Conservation (phyloP, 2,113 vertebrate genomes). For the Stegostoma tigrinum region DNA sequence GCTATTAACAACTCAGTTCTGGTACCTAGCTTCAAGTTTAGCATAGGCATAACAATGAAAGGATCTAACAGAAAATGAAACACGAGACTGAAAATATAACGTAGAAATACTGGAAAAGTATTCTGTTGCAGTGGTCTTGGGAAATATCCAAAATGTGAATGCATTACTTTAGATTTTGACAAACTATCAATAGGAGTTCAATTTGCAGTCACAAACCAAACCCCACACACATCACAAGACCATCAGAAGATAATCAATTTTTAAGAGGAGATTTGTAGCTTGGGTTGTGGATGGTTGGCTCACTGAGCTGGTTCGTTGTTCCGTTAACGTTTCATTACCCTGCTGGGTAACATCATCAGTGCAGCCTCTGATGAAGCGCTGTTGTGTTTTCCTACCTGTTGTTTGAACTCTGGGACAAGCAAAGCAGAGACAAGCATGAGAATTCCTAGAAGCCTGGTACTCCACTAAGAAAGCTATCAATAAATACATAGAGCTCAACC, state of each 20-base stretch:
- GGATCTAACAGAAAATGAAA: background rate
- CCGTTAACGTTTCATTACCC: too few species aligned
- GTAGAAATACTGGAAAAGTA: background rate
- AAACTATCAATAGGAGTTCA: background rate
- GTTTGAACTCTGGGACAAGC: too few species aligned
- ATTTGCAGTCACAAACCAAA: background rate
- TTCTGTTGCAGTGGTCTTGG: background rate
- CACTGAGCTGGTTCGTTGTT: too few species aligned
- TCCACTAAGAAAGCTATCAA: too few species aligned
- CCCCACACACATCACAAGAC: background rate
- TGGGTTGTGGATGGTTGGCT: too few species aligned
- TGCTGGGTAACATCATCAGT: too few species aligned
- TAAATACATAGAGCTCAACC: too few species aligned
- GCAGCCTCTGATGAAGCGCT: too few species aligned
- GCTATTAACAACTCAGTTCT: background rate
- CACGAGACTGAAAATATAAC: background rate
- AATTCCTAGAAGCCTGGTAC: too few species aligned
- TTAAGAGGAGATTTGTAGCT: too few species aligned
- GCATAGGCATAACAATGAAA: background rate
- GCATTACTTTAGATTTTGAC: background rate
- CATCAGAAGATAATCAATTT: background rate
- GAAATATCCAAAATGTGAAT: background rate
- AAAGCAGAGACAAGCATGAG: too few species aligned
- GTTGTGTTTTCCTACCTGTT: too few species aligned
- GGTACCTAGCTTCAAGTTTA: background rate